Base-by-base conservation (phyloP, 1,140 invertebrate genomes). In the Akabosia matsudoensis region DNA sequence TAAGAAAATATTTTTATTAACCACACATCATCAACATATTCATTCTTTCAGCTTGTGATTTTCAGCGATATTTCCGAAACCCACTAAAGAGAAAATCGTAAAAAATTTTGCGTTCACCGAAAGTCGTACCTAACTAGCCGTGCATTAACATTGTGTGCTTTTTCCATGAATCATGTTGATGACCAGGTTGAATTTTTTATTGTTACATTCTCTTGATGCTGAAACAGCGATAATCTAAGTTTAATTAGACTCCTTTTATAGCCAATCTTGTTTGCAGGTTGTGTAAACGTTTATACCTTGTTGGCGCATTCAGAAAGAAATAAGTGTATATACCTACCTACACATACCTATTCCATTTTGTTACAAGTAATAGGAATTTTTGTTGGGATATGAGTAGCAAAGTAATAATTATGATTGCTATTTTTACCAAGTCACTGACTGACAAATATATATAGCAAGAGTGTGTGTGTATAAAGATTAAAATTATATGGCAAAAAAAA, bases 241-340 rank as follows among this genome's bases (percentile, higher is more conserved):
- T 67, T 67, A 67, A 67, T 67, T 67, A 67, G 70, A 45, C 74
- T 74, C 22, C 70, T 67, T 67, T 75, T 75, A 75, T 75, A 26
- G 26, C 34, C 45, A 70, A 75, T 75, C 74, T 75, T 75, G 70
- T 75, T 75, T 75, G 67, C 67, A 75, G 74, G 61, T 75, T 75
- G 64, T 75, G 54, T 56, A 56, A 56, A 56, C 54, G 54, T 56
- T 56, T 56, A 56, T 24, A 10, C 37, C 37, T 45, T 45, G 37
- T 45, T 45, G 37, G 37, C 7, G 7, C 37, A 45, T 45, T 7
- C 24, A 16, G 54, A 56, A 22, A 56, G 54, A 16, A 56, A 56
- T 56, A 22, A 22, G 24, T n/a, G 37, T 18, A 45, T n/a, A 45
- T 45, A 45, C 37, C n/a, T n/a, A n/a, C n/a, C n/a, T n/a, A n/a